These are phyloP conservation scores for Charina bottae DNA, from an alignment of 2,113 vertebrate species.

Conservation along the genomic window DNA sequence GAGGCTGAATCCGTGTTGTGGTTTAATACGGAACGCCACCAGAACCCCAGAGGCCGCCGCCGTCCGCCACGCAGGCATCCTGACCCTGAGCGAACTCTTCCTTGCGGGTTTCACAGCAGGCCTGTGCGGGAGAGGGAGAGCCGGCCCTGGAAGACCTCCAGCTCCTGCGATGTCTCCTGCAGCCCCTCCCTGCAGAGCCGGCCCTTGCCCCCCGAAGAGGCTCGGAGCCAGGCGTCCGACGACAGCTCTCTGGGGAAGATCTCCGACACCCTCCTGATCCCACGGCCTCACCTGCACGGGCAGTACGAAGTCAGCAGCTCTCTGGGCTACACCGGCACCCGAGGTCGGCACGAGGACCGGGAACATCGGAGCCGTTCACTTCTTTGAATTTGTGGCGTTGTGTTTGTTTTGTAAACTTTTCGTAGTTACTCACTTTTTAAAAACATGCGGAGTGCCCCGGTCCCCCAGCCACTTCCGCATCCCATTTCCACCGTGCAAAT, in stretches of 20 bases:
- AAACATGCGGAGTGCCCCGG: not conserved
- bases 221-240: slow-evolving; percentile 91
- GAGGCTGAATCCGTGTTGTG: not conserved
- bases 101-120: slow-evolving; percentile 61
- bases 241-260: slow-evolving; percentile 90
- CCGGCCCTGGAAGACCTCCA: slow-evolving; percentile 87
- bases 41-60: not conserved
- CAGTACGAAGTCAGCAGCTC: slow-evolving; percentile 99
- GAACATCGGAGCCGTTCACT: not conserved
- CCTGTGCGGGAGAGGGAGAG: slow-evolving; percentile 78
- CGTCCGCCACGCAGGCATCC: not conserved
- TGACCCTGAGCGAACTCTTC: too few species aligned
- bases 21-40: not conserved
- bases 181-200: slow-evolving; percentile 81
- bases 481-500: not conserved
- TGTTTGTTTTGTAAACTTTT: not conserved
- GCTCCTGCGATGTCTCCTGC: slow-evolving; percentile 82
- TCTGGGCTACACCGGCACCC: slow-evolving; percentile 92
- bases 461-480: too few species aligned
- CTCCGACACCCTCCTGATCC: slow-evolving; percentile 93
- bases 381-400: not conserved
- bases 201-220: slow-evolving; percentile 81
- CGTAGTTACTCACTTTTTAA: not conserved
- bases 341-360: slow-evolving; percentile 77
- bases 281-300: slow-evolving; percentile 78